Evolutionary conservation across 2,888 invertebrate genomes (phyloP).

Genomic region (Cremastobaeus sp.): DNA sequence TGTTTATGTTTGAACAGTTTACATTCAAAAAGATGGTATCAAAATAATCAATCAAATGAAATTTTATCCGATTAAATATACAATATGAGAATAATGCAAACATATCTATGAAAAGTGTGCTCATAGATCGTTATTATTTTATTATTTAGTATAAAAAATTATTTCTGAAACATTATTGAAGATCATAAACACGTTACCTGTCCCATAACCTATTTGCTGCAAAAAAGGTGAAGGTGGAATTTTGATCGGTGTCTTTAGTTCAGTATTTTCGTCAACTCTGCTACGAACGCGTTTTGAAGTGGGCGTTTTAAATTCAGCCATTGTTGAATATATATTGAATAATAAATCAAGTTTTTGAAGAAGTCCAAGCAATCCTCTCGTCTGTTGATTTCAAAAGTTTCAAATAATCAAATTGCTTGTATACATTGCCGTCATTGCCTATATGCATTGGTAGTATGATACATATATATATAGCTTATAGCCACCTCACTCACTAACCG

Average conservation of each 20-base stretch:
- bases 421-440: neutral
- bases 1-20: no score
- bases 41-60: no score
- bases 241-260: conserved; percentile 71
- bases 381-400: no score
- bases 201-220: conserved; percentile 86
- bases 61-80: no score
- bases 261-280: conserved; percentile 65
- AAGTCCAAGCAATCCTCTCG: no score
- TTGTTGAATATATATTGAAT: conserved; percentile 51
- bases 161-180: neutral
- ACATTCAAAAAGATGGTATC: no score
- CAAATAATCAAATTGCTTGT: neutral
- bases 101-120: neutral
- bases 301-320: conserved; percentile 74
- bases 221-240: conserved; percentile 88
- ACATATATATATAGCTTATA: no score
- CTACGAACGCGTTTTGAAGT: conserved; percentile 55
- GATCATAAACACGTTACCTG: conserved; percentile 79
- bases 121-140: neutral
- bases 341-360: neutral
- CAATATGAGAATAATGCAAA: no score
- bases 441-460: no score
- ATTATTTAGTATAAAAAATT: conserved; percentile 4
- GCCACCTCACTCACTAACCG: no score